phyloP scores from a whole-genome alignment of 2,888 invertebrate genomes.

The Polyploca ridens region DNA sequence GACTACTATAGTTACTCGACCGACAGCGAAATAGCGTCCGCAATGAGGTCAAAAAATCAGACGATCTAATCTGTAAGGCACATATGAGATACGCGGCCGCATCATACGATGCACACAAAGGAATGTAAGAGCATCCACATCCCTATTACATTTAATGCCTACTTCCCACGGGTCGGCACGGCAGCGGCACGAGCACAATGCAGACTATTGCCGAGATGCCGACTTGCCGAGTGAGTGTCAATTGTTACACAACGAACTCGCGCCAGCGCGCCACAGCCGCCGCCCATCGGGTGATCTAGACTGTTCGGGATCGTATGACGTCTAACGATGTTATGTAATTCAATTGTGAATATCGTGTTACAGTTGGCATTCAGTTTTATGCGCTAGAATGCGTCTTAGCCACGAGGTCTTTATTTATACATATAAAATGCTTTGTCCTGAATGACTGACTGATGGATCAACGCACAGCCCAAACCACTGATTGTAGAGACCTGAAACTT shows the following conservation, averaged over 20 bases:
- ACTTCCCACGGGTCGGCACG: conserved; percentile 34
- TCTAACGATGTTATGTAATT: conserved; percentile 45
- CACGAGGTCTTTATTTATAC: neutral
- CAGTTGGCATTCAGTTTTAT: conserved; percentile 14
- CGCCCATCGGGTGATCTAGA: conserved; percentile 22
- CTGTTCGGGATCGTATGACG: conserved; percentile 36
- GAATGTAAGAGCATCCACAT: conserved; percentile 25
- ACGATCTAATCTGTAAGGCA: neutral
- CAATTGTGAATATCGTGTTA: conserved; percentile 32
- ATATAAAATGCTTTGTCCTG: neutral
- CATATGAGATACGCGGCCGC: conserved; percentile 28
- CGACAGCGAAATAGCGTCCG: conserved; percentile 8
- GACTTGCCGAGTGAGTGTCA: conserved; percentile 21
- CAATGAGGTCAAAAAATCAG: conserved; percentile 26
- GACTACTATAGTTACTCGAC: neutral
- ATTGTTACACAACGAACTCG: conserved; percentile 29
- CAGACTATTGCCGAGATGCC: conserved; percentile 1
- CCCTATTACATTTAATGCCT: conserved; percentile 18
- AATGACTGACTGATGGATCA: conserved; percentile 27
- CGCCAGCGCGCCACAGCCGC: neutral
- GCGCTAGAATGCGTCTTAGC: neutral
- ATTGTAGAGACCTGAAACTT: conserved; percentile 12
- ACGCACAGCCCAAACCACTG: conserved; percentile 20
- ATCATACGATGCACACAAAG: conserved; percentile 48
- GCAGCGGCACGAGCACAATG: conserved; percentile 28